phyloP scores from a whole-genome alignment of 92 coral and sea anemone species.

The Epizoanthus fatuus region DNA sequence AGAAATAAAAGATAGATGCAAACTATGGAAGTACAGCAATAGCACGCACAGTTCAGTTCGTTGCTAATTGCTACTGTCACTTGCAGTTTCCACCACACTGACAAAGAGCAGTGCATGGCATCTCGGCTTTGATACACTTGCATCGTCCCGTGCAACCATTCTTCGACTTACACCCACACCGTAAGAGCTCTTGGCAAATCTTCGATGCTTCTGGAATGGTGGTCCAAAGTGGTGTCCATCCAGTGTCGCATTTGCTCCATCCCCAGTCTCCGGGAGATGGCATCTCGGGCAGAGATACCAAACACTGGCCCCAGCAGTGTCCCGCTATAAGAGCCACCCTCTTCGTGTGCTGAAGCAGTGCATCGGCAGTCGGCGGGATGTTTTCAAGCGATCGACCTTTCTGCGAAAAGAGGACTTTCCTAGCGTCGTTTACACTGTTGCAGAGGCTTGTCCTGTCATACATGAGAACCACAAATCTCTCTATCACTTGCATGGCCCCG shows the following conservation, averaged over 20 bases:
- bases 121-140: constrained; percentile 37
- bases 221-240: constrained; percentile 52
- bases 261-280: constrained; percentile 58
- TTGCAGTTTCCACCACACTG: no score
- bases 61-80: no score
- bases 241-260: constrained; percentile 36
- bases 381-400: constrained; percentile 11
- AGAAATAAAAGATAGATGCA: no score
- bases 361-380: constrained; percentile 8
- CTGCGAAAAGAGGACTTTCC: constrained; percentile 9
- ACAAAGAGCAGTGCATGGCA: background rate
- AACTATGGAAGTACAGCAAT: no score
- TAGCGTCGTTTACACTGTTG: background rate
- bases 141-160: background rate
- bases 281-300: constrained; percentile 15
- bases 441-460: constrained; percentile 10
- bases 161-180: constrained; percentile 2
- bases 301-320: constrained; percentile 50
- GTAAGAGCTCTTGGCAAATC: no score
- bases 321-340: constrained; percentile 48
- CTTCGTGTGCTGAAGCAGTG: constrained; percentile 19
- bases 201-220: constrained; percentile 37
- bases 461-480: constrained; percentile 20
- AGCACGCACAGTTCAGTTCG: no score
- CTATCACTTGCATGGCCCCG: constrained; percentile 13